A percentile compares a stretch with the other conserved stretches of the same genome.
These are phyloP conservation scores for Megalops atlanticus DNA, from an alignment of 2,113 vertebrate species.

Conservation along the genomic window DNA sequence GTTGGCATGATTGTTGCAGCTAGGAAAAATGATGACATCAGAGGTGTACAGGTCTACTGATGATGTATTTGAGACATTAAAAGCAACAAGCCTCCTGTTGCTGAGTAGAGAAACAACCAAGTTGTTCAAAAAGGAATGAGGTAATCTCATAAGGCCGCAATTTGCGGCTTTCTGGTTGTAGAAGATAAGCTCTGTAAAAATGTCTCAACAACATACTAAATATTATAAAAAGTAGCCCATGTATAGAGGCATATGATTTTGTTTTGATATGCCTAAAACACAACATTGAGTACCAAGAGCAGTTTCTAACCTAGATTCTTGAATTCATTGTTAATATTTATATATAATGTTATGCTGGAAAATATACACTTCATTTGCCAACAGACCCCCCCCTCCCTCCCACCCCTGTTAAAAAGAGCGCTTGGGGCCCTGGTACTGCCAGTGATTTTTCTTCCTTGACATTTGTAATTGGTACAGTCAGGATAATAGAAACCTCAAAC, in stretches of 20 bases:
- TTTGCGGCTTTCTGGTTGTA: too few species aligned
- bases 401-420: slow-evolving; percentile 52
- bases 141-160: too few species aligned
- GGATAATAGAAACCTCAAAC: slow-evolving; percentile 47
- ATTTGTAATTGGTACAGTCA: slow-evolving; percentile 60
- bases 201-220: too few species aligned
- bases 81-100: too few species aligned
- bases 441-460: slow-evolving; percentile 57
- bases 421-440: slow-evolving; percentile 42
- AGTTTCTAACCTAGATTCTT: slow-evolving; percentile 30
- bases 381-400: slow-evolving; percentile 53
- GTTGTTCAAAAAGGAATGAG: too few species aligned
- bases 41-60: too few species aligned
- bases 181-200: too few species aligned
- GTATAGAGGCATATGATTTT: slow-evolving; percentile 34
- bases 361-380: slow-evolving; percentile 56
- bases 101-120: too few species aligned
- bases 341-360: slow-evolving; percentile 50
- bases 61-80: too few species aligned
- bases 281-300: slow-evolving; percentile 46
- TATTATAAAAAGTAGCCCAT: too few species aligned
- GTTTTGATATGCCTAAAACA: neutral
- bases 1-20: too few species aligned
- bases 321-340: slow-evolving; percentile 57
- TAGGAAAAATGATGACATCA: too few species aligned